Evolutionary conservation across 2,888 invertebrate species (phyloP), one percentile per base, ranked within the genome.

Genomic region (Sialis fuliginosa): DNA sequence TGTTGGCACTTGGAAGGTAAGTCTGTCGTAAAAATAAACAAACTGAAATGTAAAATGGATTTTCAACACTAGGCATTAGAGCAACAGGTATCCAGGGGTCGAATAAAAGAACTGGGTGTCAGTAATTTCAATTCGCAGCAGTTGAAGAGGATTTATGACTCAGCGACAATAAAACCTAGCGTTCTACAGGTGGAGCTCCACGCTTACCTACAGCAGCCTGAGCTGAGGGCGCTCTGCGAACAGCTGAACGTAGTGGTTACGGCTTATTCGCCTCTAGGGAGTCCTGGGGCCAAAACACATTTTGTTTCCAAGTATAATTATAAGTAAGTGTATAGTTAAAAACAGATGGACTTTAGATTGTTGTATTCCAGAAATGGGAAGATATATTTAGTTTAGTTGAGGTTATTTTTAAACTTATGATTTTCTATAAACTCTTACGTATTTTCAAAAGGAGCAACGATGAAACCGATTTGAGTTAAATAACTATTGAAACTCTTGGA

Each of bases 41-140:
- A 10, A 37, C 37, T 4, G n/a, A 37, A 10, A 6, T 8, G 8
- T 6, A 7, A 10, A 12, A 10, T 5, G 4, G 7, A 10, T 6
- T 7, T 6, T 9, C 10, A 6, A 22, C 39, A 37, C 6, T 22
- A 80, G 79, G 72, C 65, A 58, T 71, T 81, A 75, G 80, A 81
- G 59, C 63, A 70, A 47, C 74, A 77, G 57, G 80, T 83, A 42
- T 69, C 70, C 51, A 65, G 68, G 45, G 83, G 84, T 4, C 64
- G 71, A 22, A 63, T 74, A 1, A 77, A 71, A 57, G 74, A 82
- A n/a, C 76, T 89, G 52, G 88, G 88, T 4, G 59, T 88, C 45
- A 88, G 87, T 44, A 89, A 89, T 62, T 88, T 82, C 62, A 85
- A 81, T 58, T 69, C 69, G 49, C 58, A 64, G 10, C 89, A 89